phyloP scores from a whole-genome alignment of 1,140 invertebrate species.

The Drosophila persimilis region DNA sequence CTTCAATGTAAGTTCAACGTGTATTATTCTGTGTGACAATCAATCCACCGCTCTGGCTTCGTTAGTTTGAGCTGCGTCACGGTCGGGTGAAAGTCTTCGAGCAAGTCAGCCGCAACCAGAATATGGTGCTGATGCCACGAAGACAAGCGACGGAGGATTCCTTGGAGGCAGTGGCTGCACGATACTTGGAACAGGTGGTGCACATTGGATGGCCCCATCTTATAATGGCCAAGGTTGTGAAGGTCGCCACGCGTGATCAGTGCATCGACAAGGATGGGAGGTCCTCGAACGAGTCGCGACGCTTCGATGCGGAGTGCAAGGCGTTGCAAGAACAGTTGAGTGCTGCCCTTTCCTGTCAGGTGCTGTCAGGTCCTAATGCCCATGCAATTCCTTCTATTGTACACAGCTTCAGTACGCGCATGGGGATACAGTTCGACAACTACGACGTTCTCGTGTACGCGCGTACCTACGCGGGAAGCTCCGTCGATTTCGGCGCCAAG shows the following conservation, averaged over 20 bases:
- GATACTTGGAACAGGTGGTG: slow-evolving; percentile 89
- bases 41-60: neutral
- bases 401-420: slow-evolving; percentile 86
- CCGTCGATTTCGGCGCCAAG: slow-evolving; percentile 84
- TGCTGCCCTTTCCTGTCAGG: neutral
- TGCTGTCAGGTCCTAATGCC: neutral
- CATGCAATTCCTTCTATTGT: slow-evolving; percentile 36
- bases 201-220: slow-evolving; percentile 96
- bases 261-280: slow-evolving; percentile 43
- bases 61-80: slow-evolving; percentile 86
- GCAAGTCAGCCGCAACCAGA: slow-evolving; percentile 90
- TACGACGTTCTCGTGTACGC: slow-evolving; percentile 89
- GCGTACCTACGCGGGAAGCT: slow-evolving; percentile 88
- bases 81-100: slow-evolving; percentile 94
- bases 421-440: slow-evolving; percentile 90
- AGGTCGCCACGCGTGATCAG: slow-evolving; percentile 44
- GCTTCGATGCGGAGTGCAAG: slow-evolving; percentile 60
- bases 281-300: slow-evolving; percentile 40
- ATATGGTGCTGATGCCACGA: slow-evolving; percentile 89
- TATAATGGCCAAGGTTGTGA: slow-evolving; percentile 86
- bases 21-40: slow-evolving; percentile 4
- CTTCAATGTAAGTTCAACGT: slow-evolving; percentile 86
- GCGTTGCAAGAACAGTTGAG: slow-evolving; percentile 76
- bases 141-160: slow-evolving; percentile 75
- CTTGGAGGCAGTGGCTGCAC: slow-evolving; percentile 84